Base-by-base conservation (phyloP, 2,797 vertebrate genomes). In the Paramormyrops hopkinsi region DNA sequence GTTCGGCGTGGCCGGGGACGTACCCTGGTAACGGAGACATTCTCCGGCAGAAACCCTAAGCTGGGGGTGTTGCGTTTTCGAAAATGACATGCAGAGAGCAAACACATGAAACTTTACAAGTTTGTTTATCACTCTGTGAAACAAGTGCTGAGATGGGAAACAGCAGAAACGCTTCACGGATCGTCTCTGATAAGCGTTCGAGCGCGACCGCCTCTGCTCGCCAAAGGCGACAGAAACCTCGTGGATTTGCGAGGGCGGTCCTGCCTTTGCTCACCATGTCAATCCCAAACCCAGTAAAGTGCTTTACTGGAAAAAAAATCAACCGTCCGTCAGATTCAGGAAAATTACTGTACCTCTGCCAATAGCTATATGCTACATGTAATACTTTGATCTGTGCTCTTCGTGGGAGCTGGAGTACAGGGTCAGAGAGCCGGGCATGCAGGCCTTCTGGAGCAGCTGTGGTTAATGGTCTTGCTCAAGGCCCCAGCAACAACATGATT, bases 181-280 rank as follows among this genome's bases (percentile, higher is more conserved):
- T 88, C 44, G 82, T 88, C 17, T 88, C 85, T 88, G 89, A 89
- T 91, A 88, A 88, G 73, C 46, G 65, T n/a, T 88, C 9, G 50
- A 88, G 69, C 50, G 87, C 46, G 85, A n/a, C 44, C 14, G 86
- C 84, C 79, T 88, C 89, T 90, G 90, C 87, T 88, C 83, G 50
- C 56, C 65, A 76, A 62, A 44, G 79, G 85, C 62, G 83, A 73
- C 11, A 37, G 65, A 37, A 37, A 37, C 65, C 12, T 37, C 1
- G 12, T 17, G 29, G 65, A 12, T 73, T 37, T 33, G 65, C 2
- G 59, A 25, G 65, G 65, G 29, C 25, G 8, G 59, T 33, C 73
- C 89, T 90, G 86, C 56, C 53, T 84, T 37, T 62, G 48, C 56
- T 41, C 76, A 17, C 48, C 46, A 11, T 41, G 37, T 12, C 54